Base-by-base conservation (phyloP, 2,888 invertebrate species). In the Schrankia costaestrigalis region DNA sequence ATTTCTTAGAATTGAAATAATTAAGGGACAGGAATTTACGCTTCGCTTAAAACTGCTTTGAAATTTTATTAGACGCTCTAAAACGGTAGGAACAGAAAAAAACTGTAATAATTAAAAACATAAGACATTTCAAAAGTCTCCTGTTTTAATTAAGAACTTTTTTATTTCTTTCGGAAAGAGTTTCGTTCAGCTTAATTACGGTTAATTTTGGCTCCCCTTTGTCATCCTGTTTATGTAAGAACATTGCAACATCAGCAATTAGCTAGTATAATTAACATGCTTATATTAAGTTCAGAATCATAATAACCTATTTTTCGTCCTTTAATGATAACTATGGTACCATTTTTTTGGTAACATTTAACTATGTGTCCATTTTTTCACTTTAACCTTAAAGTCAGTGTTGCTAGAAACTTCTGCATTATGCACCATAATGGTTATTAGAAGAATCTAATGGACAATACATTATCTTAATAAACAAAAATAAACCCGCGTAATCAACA, bases 91-190 rank as follows among this genome's bases (percentile, higher is more conserved):
- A 26, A n/a, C n/a, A n/a, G n/a, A 28, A 39, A 46, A 51, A 50
- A 45, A 41, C 33, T 34, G 71, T 70, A 69, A 71, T 71, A 77
- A 76, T 79, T 78, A 76, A 75, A 77, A 81, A 71, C 68, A 67
- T 61, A 69, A 56, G 61, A 64, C 68, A 73, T 74, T 78, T 76
- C 71, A 61, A 59, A 57, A 60, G 62, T 64, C 63, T 60, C 61
- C 64, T 56, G 63, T 71, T 62, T 80, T 81, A 81, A 82, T 82
- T 79, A 79, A 75, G 75, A 71, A 72, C 70, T 67, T 63, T 76
- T 76, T 74, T 71, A n/a, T 62, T 59, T 58, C 59, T 68, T 69
- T 59, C 63, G 60, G 50, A 71, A 73, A 65, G 72, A 78, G 73
- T 78, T 77, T 66, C 70, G 58, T 69, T 70, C 57, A 53, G 65